phyloP scores from a whole-genome alignment of 2,888 invertebrate species.

The Cetonia aurata region DNA sequence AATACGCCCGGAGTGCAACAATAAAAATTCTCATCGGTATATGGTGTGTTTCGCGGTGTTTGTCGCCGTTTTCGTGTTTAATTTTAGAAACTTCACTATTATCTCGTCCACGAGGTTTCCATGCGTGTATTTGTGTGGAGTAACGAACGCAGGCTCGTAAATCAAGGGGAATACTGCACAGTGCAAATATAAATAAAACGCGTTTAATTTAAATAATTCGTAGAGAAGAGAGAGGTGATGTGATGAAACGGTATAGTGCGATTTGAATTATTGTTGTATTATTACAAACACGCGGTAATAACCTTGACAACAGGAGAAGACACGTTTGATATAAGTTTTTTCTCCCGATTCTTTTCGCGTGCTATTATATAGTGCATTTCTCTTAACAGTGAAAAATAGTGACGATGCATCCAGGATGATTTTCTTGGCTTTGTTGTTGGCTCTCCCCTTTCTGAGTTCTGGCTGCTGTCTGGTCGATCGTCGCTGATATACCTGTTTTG shows the following conservation, averaged over 20 bases:
- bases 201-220: slow-evolving; percentile 23
- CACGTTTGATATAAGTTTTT: too few relatives aligned
- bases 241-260: slow-evolving; percentile 12
- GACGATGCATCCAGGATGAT: slow-evolving; percentile 1
- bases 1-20: background rate
- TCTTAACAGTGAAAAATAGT: background rate
- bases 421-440: background rate
- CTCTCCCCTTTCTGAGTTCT: slow-evolving; percentile 3
- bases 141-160: slow-evolving; percentile 22
- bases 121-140: background rate
- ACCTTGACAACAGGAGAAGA: background rate
- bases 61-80: slow-evolving; percentile 7
- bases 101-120: slow-evolving; percentile 37
- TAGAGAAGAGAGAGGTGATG: slow-evolving; percentile 1
- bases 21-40: background rate
- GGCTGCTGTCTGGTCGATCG: slow-evolving; percentile 1
- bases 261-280: slow-evolving; percentile 4
- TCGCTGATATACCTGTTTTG: slow-evolving; percentile 36
- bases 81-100: slow-evolving; percentile 19
- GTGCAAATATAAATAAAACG: slow-evolving; percentile 35
- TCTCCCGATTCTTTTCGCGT: background rate
- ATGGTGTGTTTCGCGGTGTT: slow-evolving; percentile 26
- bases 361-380: background rate
- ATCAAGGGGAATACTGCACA: slow-evolving; percentile 28
- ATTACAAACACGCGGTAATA: background rate